Base-by-base conservation (phyloP, 2,113 vertebrate genomes). In the Telmatochromis sp. region DNA sequence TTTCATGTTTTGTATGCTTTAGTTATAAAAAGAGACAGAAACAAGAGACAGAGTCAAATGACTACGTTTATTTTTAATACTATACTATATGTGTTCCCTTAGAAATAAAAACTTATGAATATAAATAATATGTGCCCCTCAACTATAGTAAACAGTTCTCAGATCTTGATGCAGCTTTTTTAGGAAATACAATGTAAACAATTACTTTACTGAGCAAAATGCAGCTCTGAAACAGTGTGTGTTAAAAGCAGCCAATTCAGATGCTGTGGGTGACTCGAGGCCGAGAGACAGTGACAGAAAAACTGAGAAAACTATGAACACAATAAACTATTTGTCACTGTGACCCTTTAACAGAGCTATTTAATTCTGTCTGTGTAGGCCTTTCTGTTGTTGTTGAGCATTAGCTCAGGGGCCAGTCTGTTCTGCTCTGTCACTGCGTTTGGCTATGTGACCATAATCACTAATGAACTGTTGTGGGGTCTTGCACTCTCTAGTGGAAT, bases 381-480 rank as follows among this genome's bases (percentile, higher is more conserved):
- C 55, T 42, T 81, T 70, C 53, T 3, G 47, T 70, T 75, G 60
- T 33, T 80, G 86, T 82, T 11, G 54, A 79, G 84, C 79, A 70
- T 86, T 85, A 63, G 63, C 40, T 83, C 35, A 79, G 49, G 26
- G 85, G 49, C 79, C 63, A 12, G 80, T n/a, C 26, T 84, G 60
- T 84, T 93, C 78, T 89, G 85, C 85, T 68, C 86, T 21, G 83
- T 94, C 91, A 87, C 37, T 82, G 85, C 88, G 55, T 84, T 83
- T 86, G 84, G 33, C 82, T 84, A 21, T 90, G 93, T 90, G 88
- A 94, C 87, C 80, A 58, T 58, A 87, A 89, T 91, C 73, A 40
- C 83, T 78, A 81, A 84, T 82, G 68, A 8, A 35, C 47, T 87
- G 75, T 78, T 70, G 28, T 49, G 28, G 45, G 88, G 31, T 51